Conservation (phyloP, 2,113 vertebrate genomes). For the Psophia crepitans region DNA sequence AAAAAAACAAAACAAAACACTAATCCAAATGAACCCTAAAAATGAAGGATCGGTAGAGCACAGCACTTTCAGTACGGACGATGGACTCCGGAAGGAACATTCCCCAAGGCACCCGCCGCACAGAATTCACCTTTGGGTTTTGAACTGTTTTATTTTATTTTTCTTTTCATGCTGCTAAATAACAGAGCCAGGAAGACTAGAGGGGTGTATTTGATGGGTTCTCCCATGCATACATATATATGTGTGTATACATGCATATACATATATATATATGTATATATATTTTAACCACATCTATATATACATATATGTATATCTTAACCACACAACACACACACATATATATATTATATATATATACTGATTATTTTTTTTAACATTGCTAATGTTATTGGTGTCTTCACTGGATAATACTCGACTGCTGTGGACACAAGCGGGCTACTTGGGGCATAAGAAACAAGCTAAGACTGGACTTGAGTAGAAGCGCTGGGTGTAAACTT, state of each 20-base stretch:
- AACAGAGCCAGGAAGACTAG: conserved; percentile 80
- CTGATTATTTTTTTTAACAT: conserved; percentile 77
- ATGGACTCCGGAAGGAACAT: conserved; percentile 87
- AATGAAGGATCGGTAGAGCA: conserved; percentile 94
- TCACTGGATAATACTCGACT: conserved; percentile 83
- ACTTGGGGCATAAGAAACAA: conserved; percentile 69
- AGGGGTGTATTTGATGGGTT: conserved; percentile 81
- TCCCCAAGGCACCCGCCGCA: conserved; percentile 82
- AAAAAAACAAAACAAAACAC: conserved; percentile 61
- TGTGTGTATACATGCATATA: conserved; percentile 77
- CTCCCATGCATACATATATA: conserved; percentile 80
- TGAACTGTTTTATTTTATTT: conserved; percentile 77
- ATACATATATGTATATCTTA: conserved; percentile 76
- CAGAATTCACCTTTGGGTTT: conserved; percentile 78
- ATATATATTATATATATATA: conserved; percentile 72
- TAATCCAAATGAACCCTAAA: conserved; percentile 80
- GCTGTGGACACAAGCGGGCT: conserved; percentile 80
- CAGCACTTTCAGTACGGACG: conserved; percentile 95
- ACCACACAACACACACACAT: conserved; percentile 62
- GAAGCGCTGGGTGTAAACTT: conserved; percentile 66
- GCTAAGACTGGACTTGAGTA: conserved; percentile 67
- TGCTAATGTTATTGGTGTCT: conserved; percentile 84
- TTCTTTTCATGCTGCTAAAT: conserved; percentile 84
- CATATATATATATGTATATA: conserved; percentile 75
- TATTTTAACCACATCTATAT: conserved; percentile 75